Evolutionary conservation across 2,113 vertebrate genomes (phyloP).

Genomic region (Lepidothrix coronata): DNA sequence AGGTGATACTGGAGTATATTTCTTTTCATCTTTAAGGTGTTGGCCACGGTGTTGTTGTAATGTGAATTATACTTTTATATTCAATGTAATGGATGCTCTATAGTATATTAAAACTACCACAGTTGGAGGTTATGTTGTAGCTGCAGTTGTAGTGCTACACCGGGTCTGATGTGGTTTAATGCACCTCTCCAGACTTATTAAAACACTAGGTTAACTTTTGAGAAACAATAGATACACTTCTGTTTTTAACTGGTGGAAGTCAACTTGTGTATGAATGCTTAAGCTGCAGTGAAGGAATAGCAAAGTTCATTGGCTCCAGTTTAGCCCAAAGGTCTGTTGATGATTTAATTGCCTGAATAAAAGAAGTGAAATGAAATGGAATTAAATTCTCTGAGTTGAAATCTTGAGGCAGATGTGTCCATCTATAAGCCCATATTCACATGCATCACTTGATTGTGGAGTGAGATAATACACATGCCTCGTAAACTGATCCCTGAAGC

Average conservation of each 20-base stretch:
- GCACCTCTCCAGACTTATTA: neutral
- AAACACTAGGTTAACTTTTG: neutral
- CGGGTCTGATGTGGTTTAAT: neutral
- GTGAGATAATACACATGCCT: neutral
- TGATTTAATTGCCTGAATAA: neutral
- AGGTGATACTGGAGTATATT: neutral
- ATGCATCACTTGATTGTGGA: neutral
- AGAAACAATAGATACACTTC: neutral
- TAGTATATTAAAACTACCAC: neutral
- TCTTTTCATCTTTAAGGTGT: neutral
- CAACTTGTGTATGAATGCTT: neutral
- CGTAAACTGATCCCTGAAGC: neutral
- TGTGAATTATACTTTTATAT: neutral
- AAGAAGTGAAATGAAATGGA: neutral
- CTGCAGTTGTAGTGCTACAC: fast-evolving
- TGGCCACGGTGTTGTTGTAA: neutral
- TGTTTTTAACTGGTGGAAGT: neutral
- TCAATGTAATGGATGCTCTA: neutral
- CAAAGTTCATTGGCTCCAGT: neutral
- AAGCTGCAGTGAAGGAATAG: neutral
- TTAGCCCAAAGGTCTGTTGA: neutral
- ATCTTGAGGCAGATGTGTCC: neutral
- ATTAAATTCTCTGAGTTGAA: neutral
- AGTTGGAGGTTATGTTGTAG: fast-evolving
- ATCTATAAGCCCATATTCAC: neutral